Evolutionary conservation across 2,113 vertebrate genomes (phyloP), one percentile per base, ranked within the genome.

Genomic region (Otolemur garnettii): DNA sequence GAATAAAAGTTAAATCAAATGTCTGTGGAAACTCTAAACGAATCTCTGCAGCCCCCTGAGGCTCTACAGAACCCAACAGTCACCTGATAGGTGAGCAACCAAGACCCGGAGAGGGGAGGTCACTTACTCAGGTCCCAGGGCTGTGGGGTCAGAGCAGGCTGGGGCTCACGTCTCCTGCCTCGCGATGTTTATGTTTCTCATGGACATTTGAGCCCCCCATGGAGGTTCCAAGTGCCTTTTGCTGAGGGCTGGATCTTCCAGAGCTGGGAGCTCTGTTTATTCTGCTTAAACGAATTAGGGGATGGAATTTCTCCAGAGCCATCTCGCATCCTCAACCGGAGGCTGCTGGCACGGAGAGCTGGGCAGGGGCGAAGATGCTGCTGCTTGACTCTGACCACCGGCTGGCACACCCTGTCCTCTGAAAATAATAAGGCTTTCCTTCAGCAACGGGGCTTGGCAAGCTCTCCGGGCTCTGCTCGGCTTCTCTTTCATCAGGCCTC

Each of bases 251-350:
- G 45, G 94, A 80, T 38, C 78, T 85, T 91, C 78, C 91, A 81
- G 90, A 92, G 81, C 74, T 50, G 21, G 91, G 45, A 83, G 92
- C 79, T 92, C 84, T 94, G 88, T 95, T 97, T 94, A 91, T 83
- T 50, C 93, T 91, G 59, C 53, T 94, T 82, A 89, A 91, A 91
- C 94, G 94, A 95, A 91, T 96, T 83, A 82, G 15, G 19, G 81
- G 45, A 80, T 96, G 94, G 97, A 97, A 97, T 94, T 93, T 95
- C 87, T 85, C 94, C 96, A 74, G 95, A 95, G 93, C 83, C 57
- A 72, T 64, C 30, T 57, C 72, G 87, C 71, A 1, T 62, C 69
- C 84, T 69, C 42, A 45, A 64, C 35, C 0, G 15, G 60, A 95
- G 71, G 94, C 57, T 90, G 90, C 88, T 2, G 57, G 64, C 85